Percentiles rank a stretch among this genome's conserved stretches.
These are phyloP conservation scores for Crenichthys baileyi DNA, from an alignment of 2,797 vertebrate genomes.

Conservation along the genomic window DNA sequence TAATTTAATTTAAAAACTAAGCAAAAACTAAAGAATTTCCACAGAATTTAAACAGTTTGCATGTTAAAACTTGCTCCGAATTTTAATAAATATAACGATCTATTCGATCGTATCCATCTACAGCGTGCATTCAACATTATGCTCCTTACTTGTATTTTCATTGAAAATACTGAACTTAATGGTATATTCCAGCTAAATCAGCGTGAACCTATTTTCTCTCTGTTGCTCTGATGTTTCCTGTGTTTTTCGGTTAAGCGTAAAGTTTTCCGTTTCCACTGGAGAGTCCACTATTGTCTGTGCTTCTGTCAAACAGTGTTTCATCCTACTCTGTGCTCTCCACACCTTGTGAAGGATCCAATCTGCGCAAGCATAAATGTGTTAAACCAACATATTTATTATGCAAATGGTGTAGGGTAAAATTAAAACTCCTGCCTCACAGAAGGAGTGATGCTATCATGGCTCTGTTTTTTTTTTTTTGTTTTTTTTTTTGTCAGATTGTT, in stretches of 20 bases:
- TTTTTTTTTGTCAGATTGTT: slow-evolving; percentile 44
- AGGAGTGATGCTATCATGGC: slow-evolving; percentile 44
- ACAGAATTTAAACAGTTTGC: slow-evolving; percentile 38
- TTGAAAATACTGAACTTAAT: background rate
- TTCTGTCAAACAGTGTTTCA: slow-evolving; percentile 35
- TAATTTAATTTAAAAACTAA: slow-evolving; percentile 27
- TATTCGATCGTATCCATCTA: slow-evolving; percentile 35
- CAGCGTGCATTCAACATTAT: slow-evolving; percentile 21
- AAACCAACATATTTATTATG: slow-evolving; percentile 72
- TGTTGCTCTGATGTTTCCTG: slow-evolving; percentile 23
- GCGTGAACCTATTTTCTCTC: slow-evolving; percentile 8
- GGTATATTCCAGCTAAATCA: background rate
- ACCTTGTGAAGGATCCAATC: slow-evolving; percentile 7
- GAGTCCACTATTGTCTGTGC: slow-evolving; percentile 42
- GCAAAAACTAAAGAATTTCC: slow-evolving; percentile 18
- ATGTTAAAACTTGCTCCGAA: slow-evolving; percentile 38
- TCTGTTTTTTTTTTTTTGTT: slow-evolving; percentile 29
- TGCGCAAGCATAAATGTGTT: slow-evolving; percentile 57
- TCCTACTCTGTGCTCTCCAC: slow-evolving; percentile 31
- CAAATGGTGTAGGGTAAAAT: slow-evolving; percentile 63
- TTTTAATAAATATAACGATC: slow-evolving; percentile 46
- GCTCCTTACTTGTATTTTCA: slow-evolving; percentile 13
- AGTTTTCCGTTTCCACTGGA: slow-evolving; percentile 41
- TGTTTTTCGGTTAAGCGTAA: background rate
- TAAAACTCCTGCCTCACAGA: slow-evolving; percentile 47